A percentile compares a stretch with the other conserved stretches of the same genome.
Evolutionary conservation across 2,888 invertebrate species (phyloP).

Genomic region (Epistrophe grossulariae): DNA sequence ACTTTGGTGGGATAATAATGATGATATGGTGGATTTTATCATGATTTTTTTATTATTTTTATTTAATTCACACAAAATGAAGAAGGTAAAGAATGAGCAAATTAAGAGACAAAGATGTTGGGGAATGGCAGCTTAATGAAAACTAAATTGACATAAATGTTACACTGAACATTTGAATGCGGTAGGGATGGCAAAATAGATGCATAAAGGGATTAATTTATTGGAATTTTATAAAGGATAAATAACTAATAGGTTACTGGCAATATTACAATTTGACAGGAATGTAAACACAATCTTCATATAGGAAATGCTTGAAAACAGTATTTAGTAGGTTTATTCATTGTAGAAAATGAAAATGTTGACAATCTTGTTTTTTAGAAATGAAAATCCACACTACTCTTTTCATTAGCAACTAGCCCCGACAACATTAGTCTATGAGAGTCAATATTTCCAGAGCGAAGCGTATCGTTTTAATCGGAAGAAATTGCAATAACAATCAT

Average conservation of each 20-base stretch:
- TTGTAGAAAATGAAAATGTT: neutral
- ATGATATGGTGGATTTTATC: neutral
- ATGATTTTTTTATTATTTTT: neutral
- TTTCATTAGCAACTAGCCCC: no score
- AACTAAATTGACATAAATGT: neutral
- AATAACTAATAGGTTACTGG: neutral
- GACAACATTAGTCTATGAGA: no score
- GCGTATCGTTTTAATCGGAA: no score
- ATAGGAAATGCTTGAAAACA: neutral
- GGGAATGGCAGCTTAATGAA: neutral
- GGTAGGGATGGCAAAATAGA: neutral
- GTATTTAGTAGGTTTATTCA: neutral
- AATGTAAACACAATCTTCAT: neutral
- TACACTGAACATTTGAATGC: neutral
- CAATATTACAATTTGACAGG: neutral
- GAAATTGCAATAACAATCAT: no score
- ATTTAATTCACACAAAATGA: neutral
- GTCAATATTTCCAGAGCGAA: no score
- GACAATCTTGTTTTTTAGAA: no score
- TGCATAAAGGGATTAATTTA: neutral
- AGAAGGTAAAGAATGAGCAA: neutral
- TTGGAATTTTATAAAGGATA: neutral
- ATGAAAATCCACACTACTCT: no score
- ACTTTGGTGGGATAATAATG: neutral
- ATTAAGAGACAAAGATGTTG: constrained; percentile 20